Conservation (phyloP, 2,888 invertebrate species). For the Cataglyphis altisquamis region DNA sequence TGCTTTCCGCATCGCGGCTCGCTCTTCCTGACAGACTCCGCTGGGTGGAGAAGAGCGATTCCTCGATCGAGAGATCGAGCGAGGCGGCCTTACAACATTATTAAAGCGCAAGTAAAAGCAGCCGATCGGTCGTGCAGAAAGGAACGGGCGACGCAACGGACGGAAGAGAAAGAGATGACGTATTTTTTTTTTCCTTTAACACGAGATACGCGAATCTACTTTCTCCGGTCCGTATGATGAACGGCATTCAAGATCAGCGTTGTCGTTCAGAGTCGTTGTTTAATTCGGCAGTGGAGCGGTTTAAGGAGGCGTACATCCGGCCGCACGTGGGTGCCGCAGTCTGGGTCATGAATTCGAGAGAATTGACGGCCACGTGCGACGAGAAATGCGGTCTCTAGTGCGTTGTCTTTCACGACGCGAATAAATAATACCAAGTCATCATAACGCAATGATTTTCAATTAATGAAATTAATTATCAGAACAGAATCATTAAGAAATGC, state of each 20-base stretch:
- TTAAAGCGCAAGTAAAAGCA: conserved; percentile 47
- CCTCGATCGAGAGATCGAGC: conserved; percentile 41
- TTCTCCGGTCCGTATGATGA: conserved; percentile 63
- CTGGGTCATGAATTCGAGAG: conserved; percentile 34
- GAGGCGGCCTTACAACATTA: conserved; percentile 46
- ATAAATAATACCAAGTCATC: neutral
- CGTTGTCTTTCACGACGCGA: neutral
- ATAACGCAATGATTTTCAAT: neutral
- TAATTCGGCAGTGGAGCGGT: conserved; percentile 55
- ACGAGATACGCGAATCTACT: conserved; percentile 68
- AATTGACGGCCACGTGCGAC: conserved; percentile 14
- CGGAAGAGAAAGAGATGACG: conserved; percentile 65
- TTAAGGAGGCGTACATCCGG: conserved; percentile 47
- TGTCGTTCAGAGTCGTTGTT: conserved; percentile 17
- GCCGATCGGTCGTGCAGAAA: conserved; percentile 53
- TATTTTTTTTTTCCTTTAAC: conserved; percentile 24
- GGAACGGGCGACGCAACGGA: conserved; percentile 8
- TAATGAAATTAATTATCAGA: neutral
- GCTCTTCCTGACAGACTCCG: conserved; percentile 37
- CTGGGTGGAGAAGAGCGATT: conserved; percentile 37
- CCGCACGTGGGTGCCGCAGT: conserved; percentile 40
- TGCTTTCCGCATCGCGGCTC: conserved; percentile 51
- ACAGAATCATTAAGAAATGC: neutral
- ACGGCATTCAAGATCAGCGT: conserved; percentile 44
- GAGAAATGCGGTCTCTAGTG: neutral